Percentiles rank a stretch among this genome's conserved stretches.
phyloP scores from a whole-genome alignment of 2,888 invertebrate genomes.

The Hesperia comma region DNA sequence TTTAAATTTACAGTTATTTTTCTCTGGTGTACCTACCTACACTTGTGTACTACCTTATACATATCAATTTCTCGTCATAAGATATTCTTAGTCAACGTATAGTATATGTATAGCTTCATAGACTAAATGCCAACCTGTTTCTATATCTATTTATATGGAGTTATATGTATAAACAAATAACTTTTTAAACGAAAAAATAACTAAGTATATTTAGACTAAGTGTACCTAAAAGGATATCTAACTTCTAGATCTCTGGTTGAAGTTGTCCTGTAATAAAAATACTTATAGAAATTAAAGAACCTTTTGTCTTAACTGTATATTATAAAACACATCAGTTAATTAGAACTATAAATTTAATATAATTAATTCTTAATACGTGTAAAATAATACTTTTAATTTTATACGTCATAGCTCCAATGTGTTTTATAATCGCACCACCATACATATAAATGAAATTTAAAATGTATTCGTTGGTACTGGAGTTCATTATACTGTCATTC shows the following conservation, averaged over 20 bases:
- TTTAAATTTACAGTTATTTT: no score
- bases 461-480: conserved; percentile 18
- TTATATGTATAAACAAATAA: no score
- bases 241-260: conserved; percentile 7
- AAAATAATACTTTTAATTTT: not conserved
- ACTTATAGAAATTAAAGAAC: conserved; percentile 22
- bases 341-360: not conserved
- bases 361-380: not conserved
- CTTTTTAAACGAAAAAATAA: no score
- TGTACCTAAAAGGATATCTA: no score
- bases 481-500: conserved; percentile 41
- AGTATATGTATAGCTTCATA: no score
- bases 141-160: no score
- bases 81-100: no score
- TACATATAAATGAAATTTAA: conserved; percentile 11
- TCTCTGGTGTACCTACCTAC: no score
- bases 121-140: no score
- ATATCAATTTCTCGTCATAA: no score
- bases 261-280: not conserved
- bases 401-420: conserved; percentile 8
- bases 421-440: conserved; percentile 34
- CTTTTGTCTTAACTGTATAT: conserved; percentile 15
- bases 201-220: no score
- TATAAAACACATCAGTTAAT: conserved; percentile 17
- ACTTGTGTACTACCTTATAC: no score